Conservation (phyloP, 2,888 invertebrate species). For the Dioctria rufipes region DNA sequence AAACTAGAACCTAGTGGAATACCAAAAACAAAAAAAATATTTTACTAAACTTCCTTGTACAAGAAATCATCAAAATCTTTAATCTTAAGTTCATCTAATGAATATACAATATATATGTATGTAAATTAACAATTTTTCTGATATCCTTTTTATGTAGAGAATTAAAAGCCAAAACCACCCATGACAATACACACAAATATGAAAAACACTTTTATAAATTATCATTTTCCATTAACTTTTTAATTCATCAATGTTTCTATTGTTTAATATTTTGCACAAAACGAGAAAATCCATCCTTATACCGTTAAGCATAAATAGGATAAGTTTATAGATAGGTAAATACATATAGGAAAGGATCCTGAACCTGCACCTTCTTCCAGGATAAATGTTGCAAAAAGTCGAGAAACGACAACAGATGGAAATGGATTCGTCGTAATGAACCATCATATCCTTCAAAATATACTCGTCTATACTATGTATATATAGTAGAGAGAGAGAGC, state of each 20-base stretch:
- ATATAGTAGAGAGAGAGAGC: conserved; percentile 20
- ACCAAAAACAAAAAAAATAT: no score
- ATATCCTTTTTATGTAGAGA: no score
- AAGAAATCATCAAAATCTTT: no score
- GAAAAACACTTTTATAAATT: conserved; percentile 40
- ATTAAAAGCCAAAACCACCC: no score
- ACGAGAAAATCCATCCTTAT: conserved; percentile 3
- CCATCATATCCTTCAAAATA: conserved; percentile 10
- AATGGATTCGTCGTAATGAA: conserved; percentile 22
- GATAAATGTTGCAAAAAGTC: not conserved
- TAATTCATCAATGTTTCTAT: conserved; percentile 45
- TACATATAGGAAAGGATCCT: not conserved
- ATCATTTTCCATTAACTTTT: conserved; percentile 38
- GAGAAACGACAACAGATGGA: conserved; percentile 21
- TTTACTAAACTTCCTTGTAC: no score
- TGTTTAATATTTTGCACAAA: conserved; percentile 25
- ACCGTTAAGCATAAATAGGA: not conserved
- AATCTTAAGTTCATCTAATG: no score
- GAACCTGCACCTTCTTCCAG: not conserved
- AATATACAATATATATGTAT: no score
- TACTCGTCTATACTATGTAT: no score
- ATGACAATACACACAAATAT: not conserved
- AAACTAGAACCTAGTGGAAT: no score
- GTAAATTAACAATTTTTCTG: no score
- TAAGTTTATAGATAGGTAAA: not conserved